Percentiles rank a stretch among this genome's conserved stretches.
Conservation (phyloP, 2,113 vertebrate genomes). For the Cnemophilus loriae region DNA sequence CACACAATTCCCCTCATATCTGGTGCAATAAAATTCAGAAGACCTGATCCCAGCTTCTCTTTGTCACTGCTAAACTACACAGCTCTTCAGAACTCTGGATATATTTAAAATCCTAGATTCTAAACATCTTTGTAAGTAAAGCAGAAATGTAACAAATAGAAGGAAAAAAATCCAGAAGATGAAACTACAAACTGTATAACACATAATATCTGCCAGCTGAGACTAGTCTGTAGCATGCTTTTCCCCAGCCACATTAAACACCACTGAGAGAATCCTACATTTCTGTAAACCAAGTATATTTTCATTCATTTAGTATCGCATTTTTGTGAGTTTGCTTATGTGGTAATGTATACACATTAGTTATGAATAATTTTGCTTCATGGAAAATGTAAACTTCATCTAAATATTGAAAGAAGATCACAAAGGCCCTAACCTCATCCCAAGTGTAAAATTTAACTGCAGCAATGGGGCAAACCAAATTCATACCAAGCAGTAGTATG, state of each 20-base stretch:
- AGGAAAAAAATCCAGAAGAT: background rate
- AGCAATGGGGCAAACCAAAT: background rate
- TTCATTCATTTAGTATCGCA: background rate
- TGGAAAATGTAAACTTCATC: background rate
- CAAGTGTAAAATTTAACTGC: background rate
- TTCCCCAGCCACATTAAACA: background rate
- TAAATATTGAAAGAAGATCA: background rate
- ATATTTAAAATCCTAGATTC: background rate
- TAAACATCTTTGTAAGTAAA: background rate
- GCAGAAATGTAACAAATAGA: background rate
- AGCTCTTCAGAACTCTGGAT: background rate
- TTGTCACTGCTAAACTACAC: background rate
- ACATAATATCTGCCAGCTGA: background rate
- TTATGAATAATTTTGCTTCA: background rate
- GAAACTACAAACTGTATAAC: background rate
- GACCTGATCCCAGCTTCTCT: background rate
- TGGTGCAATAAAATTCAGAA: background rate
- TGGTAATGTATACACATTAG: background rate
- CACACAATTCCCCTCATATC: background rate
- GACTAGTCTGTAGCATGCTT: background rate
- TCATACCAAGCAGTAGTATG: background rate
- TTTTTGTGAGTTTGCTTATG: background rate
- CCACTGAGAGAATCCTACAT: background rate
- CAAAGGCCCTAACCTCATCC: background rate
- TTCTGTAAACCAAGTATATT: background rate